Percentiles rank a stretch among this genome's conserved stretches.
Conservation (phyloP, 2,113 vertebrate species). For the Falcunculus frontatus region DNA sequence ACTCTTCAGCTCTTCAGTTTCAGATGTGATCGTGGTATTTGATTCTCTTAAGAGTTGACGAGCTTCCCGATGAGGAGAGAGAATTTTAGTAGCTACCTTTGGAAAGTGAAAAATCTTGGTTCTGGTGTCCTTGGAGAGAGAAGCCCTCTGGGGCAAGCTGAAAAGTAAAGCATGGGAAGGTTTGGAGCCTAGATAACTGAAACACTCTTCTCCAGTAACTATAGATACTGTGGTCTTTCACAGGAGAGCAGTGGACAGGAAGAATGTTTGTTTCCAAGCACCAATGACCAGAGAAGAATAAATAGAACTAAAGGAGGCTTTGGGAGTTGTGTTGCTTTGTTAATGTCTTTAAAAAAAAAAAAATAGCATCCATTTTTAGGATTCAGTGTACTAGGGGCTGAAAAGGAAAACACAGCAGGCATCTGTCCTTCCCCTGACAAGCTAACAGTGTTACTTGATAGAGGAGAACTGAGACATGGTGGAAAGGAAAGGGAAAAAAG, state of each 20-base stretch:
- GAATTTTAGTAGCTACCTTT: not conserved
- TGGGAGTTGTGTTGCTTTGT: slow-evolving; percentile 30
- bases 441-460: not conserved
- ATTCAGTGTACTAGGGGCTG: slow-evolving; percentile 4
- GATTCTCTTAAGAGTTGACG: not conserved
- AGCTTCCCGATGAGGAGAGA: not conserved
- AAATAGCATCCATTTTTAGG: slow-evolving; percentile 30
- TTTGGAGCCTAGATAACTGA: slow-evolving; percentile 31
- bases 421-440: not conserved
- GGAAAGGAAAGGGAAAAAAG: not conserved
- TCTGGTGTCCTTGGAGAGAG: not conserved
- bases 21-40: not conserved
- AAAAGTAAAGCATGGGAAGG: not conserved
- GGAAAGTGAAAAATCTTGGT: not conserved
- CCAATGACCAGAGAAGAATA: slow-evolving; percentile 4
- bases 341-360: not conserved
- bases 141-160: not conserved
- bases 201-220: slow-evolving; percentile 43
- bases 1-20: not conserved
- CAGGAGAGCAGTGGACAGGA: slow-evolving; percentile 33
- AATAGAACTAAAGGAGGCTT: slow-evolving; percentile 38
- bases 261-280: slow-evolving; percentile 58
- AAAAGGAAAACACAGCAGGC: slow-evolving; percentile 28
- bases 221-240: slow-evolving; percentile 55
- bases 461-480: not conserved